phyloP scores from a whole-genome alignment of 2,113 vertebrate species.

The Brienomyrus longianalis region DNA sequence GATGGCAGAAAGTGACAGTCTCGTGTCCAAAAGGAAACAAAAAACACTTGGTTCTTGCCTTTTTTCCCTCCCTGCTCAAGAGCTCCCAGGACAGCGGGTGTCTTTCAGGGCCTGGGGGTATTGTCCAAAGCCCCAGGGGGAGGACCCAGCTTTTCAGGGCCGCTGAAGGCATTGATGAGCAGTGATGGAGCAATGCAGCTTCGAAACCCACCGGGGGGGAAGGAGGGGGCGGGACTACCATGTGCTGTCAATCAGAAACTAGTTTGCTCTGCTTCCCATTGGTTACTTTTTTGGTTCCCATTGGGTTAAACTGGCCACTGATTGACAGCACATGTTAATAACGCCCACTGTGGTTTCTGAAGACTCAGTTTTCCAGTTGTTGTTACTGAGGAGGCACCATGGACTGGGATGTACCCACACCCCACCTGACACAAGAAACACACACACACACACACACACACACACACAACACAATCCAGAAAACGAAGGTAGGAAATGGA shows the following conservation, averaged over 20 bases:
- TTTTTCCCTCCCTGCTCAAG: constrained; percentile 48
- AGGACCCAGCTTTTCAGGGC: constrained; percentile 42
- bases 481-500: not conserved
- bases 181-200: too few relatives aligned
- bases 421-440: not conserved
- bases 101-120: constrained; percentile 27
- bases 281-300: not conserved
- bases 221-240: not conserved
- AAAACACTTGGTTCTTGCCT: constrained; percentile 52
- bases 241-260: not conserved
- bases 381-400: not conserved
- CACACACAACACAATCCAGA: not conserved
- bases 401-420: not conserved
- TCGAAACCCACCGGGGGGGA: too few relatives aligned
- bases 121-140: constrained; percentile 38
- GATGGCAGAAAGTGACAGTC: constrained; percentile 46
- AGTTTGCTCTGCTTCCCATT: not conserved
- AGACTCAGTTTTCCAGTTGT: not conserved
- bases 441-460: not conserved
- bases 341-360: not conserved
- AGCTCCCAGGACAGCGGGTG: constrained; percentile 34
- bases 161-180: constrained; percentile 17
- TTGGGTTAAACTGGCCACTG: not conserved
- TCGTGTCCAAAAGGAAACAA: not conserved
- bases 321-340: not conserved